Evolutionary conservation across 1,140 invertebrate genomes (phyloP).

Genomic region (Tetragnatha versicolor): DNA sequence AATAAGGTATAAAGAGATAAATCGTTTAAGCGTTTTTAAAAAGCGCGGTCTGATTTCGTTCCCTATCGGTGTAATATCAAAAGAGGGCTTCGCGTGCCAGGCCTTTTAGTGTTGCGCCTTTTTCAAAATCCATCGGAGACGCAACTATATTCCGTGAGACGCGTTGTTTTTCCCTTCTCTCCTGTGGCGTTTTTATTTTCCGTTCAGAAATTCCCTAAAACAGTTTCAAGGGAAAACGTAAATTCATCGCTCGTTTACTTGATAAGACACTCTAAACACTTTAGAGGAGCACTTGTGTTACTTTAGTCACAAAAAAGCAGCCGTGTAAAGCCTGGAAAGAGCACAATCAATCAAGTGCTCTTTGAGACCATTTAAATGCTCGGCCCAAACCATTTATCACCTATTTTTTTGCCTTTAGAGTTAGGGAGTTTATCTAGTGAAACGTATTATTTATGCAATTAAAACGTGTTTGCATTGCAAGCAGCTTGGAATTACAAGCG

Average conservation of each 20-base stretch:
- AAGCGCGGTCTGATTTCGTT: slow-evolving; percentile 21
- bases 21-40: slow-evolving; percentile 4
- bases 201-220: slow-evolving; percentile 8
- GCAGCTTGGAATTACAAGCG: slow-evolving; percentile 45
- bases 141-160: slow-evolving; percentile 28
- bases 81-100: slow-evolving; percentile 40
- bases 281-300: slow-evolving; percentile 37
- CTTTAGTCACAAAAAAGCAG: slow-evolving; percentile 21
- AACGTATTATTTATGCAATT: slow-evolving; percentile 54
- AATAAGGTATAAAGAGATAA: slow-evolving; percentile 10
- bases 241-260: slow-evolving; percentile 40
- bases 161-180: slow-evolving; percentile 15
- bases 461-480: slow-evolving; percentile 41
- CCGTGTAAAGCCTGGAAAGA: slow-evolving; percentile 27
- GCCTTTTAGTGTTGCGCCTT: slow-evolving; percentile 19
- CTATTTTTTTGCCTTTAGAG: slow-evolving; percentile 28
- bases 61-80: slow-evolving; percentile 34
- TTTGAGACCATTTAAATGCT: slow-evolving; percentile 50
- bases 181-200: slow-evolving; percentile 10
- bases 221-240: slow-evolving; percentile 38
- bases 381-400: slow-evolving; percentile 36
- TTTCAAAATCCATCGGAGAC: slow-evolving; percentile 42
- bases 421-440: slow-evolving; percentile 37
- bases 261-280: slow-evolving; percentile 47
- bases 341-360: slow-evolving; percentile 46